Evolutionary conservation across 2,113 vertebrate species (phyloP).

Genomic region (Indicator indicator): DNA sequence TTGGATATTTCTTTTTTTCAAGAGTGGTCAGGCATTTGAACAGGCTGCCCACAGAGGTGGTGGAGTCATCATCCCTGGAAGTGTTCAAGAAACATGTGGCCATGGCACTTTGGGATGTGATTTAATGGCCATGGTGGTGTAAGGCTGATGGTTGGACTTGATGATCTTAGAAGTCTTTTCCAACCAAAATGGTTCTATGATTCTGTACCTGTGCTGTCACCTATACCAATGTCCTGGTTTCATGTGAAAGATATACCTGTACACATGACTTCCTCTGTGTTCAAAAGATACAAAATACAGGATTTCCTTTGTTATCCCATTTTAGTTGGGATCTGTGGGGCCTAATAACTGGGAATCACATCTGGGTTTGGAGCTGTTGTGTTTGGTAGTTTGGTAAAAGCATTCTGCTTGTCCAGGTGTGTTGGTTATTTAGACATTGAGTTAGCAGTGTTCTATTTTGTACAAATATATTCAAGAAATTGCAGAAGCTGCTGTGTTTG

Average conservation of each 20-base stretch:
- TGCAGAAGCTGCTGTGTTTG: neutral
- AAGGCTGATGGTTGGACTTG: too few species aligned
- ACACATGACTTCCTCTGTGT: accelerated
- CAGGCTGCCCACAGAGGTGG: too few species aligned
- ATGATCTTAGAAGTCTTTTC: too few species aligned
- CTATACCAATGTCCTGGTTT: too few species aligned
- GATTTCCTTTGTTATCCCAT: neutral
- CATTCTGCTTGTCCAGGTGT: neutral
- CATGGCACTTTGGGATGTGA: too few species aligned
- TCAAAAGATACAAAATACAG: neutral
- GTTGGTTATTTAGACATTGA: neutral
- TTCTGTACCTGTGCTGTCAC: too few species aligned
- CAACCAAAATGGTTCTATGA: too few species aligned
- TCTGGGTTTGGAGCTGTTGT: neutral
- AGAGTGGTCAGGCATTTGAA: too few species aligned
- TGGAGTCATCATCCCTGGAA: too few species aligned
- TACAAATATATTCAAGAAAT: neutral
- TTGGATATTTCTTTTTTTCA: too few species aligned
- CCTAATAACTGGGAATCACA: neutral
- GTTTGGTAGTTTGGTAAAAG: neutral
- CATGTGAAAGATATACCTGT: neutral
- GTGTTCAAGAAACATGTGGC: too few species aligned
- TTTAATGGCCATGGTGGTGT: too few species aligned
- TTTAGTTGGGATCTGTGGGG: neutral
- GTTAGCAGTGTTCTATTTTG: neutral